Evolutionary conservation across 2,888 invertebrate species (phyloP), one percentile per base, ranked within the genome.

Genomic region (Julus scanicus): DNA sequence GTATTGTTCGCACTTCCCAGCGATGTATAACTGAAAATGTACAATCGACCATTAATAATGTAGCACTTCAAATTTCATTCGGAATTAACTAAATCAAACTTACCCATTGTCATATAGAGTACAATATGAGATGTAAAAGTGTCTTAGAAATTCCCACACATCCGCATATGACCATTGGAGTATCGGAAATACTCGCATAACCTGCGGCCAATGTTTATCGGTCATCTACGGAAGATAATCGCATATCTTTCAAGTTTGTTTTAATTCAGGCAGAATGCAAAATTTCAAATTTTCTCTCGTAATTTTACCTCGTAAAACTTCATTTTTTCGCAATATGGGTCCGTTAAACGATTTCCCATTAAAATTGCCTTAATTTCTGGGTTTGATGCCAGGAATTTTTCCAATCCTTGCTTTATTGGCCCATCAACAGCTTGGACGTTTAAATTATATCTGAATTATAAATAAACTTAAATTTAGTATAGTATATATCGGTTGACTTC

Each of bases 141-240:
- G 93, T 39, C 96, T 92, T 6, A 99, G 94, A 91, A 98, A 98
- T 88, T 94, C 94, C 99, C 99, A 99, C 89, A 99, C 95, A 91
- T 98, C 96, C 44, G 94, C 94, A 92, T 98, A 99, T 13, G 94
- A 94, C 99, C 99, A 99, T 91, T 97, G 95, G n/a, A 99, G 93
- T 20, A 99, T 93, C 0, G 99, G 99, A 91, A 95, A 97, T 5
- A 98, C 95, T 86, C 99, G 94, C 94, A 98, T 95, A 90, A 98
- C 93, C 90, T 95, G 94, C 0, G 99, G 99, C 99, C 99, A 99
- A 90, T 94, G 95, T 0, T 94, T 91, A 92, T 99, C 99, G 0
- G 99, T 99, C 91, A 91, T 91, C 86, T 92, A 89, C 17, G 40
- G 39, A 0, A 20, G 2, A 13, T 39, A 37, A 20, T 37, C 2